Percentiles rank a stretch among this genome's conserved stretches.
These are phyloP conservation scores for Atta cephalotes DNA, from an alignment of 1,140 invertebrate species.

Conservation along the genomic window DNA sequence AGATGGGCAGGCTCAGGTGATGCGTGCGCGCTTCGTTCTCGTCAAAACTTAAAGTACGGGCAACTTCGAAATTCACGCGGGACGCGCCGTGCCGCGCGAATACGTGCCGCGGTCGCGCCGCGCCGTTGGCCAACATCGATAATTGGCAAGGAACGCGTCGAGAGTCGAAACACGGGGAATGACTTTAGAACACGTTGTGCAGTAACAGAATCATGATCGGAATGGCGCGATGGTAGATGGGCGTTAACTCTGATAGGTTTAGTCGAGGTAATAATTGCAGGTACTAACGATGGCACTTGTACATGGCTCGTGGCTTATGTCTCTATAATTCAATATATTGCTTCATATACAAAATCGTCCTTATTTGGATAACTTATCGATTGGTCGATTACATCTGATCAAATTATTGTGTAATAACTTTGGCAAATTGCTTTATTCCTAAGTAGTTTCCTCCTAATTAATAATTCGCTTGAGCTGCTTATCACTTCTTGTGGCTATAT, in stretches of 20 bases:
- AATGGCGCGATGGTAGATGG: constrained; percentile 14
- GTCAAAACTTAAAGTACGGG: constrained; percentile 78
- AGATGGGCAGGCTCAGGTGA: constrained; percentile 81
- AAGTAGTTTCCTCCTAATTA: neutral
- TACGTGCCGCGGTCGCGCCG: constrained; percentile 33
- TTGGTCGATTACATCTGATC: neutral
- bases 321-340: constrained; percentile 24
- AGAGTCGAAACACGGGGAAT: neutral
- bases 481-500: neutral
- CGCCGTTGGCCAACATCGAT: constrained; percentile 61
- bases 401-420: constrained; percentile 6
- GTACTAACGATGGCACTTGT: constrained; percentile 42
- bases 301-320: constrained; percentile 18
- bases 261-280: constrained; percentile 46
- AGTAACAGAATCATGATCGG: neutral
- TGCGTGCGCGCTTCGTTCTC: constrained; percentile 75
- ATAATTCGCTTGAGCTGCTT: neutral
- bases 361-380: neutral
- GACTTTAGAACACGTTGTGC: constrained; percentile 42
- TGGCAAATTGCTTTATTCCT: neutral
- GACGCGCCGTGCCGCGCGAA: constrained; percentile 28
- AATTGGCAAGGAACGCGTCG: constrained; percentile 69
- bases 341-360: neutral
- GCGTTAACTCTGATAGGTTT: constrained; percentile 14
- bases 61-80: constrained; percentile 75